A percentile compares a stretch with the other conserved stretches of the same genome.
Evolutionary conservation across 2,888 invertebrate genomes (phyloP).

Genomic region (Lithosia quadra): DNA sequence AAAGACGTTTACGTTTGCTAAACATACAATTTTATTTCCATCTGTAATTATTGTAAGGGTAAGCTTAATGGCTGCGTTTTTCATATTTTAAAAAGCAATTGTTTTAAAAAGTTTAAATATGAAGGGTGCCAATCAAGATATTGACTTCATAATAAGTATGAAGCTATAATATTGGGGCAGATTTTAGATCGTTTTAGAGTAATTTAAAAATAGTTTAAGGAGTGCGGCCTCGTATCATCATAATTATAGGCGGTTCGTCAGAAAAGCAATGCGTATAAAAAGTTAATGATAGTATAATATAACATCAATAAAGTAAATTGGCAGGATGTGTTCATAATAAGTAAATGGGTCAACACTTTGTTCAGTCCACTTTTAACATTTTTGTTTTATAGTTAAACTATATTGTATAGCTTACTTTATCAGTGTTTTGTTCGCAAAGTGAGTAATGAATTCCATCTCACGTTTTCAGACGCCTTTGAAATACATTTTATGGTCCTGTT

Average conservation of each 20-base stretch:
- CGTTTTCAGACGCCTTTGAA: constrained; percentile 60
- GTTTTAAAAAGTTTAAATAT: constrained; percentile 62
- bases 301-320: constrained; percentile 85
- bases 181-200: constrained; percentile 72
- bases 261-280: constrained; percentile 78
- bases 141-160: constrained; percentile 65
- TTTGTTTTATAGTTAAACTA: constrained; percentile 32
- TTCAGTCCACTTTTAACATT: constrained; percentile 56
- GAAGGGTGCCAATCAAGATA: constrained; percentile 71
- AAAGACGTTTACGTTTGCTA: constrained; percentile 47
- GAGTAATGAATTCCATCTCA: constrained; percentile 67
- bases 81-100: constrained; percentile 59
- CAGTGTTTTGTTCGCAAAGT: constrained; percentile 50
- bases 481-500: constrained; percentile 68
- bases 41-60: constrained; percentile 56
- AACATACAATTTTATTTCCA: constrained; percentile 57
- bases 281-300: constrained; percentile 82
- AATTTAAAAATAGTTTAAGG: constrained; percentile 84
- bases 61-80: constrained; percentile 54
- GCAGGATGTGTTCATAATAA: constrained; percentile 79
- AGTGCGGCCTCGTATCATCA: constrained; percentile 72
- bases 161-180: constrained; percentile 72
- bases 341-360: constrained; percentile 76
- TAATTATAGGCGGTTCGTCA: constrained; percentile 80
- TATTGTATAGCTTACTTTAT: constrained; percentile 34